phyloP scores from a whole-genome alignment of 2,888 invertebrate species.

The Vesta saturnalis region DNA sequence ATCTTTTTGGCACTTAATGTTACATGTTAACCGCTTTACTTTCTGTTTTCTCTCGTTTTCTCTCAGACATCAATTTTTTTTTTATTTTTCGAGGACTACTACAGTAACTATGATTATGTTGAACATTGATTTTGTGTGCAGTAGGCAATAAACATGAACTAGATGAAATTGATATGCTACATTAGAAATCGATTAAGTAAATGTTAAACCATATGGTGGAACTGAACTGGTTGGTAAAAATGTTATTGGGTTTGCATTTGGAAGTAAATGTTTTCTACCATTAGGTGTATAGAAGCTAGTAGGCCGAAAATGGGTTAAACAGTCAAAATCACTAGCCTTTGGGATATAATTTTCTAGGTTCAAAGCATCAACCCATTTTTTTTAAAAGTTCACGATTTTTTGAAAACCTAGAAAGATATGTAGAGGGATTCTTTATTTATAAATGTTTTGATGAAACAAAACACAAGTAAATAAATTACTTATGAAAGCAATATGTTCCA shows the following conservation, averaged over 20 bases:
- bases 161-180: background rate
- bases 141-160: background rate
- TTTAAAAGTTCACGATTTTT: background rate
- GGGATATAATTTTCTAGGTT: no score
- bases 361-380: no score
- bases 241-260: no score
- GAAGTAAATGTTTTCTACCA: no score
- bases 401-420: background rate
- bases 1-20: no score
- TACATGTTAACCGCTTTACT: no score
- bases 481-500: background rate
- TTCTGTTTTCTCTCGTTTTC: no score
- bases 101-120: background rate
- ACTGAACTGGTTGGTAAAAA: no score
- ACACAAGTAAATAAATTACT: background rate
- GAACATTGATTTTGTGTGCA: background rate
- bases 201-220: no score
- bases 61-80: background rate
- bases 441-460: background rate
- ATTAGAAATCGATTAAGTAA: background rate
- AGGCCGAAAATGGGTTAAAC: background rate
- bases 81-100: background rate
- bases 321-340: no score
- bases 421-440: background rate
- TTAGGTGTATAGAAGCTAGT: no score